These are phyloP conservation scores for Scaptomyza polygonia DNA, from an alignment of 2,888 invertebrate species.

Conservation along the genomic window DNA sequence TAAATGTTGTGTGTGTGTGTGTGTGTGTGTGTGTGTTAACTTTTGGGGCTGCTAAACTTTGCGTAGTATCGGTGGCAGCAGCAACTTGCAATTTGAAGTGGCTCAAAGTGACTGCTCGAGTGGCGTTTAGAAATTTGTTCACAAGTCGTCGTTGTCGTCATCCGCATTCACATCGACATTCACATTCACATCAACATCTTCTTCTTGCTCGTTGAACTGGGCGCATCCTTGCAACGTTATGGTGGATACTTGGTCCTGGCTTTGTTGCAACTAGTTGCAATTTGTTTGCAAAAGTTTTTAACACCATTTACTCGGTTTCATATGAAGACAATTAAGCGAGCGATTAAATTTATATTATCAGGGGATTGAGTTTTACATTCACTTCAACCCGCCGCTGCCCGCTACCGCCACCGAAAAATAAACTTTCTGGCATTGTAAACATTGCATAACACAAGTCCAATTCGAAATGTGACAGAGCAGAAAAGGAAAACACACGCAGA, in stretches of 20 bases:
- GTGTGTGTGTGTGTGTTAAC: conserved; percentile 35
- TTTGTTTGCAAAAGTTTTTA: conserved; percentile 77
- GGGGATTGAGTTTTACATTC: conserved; percentile 59
- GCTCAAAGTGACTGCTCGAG: conserved; percentile 63
- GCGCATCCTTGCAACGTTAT: conserved; percentile 30
- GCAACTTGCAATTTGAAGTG: conserved; percentile 67
- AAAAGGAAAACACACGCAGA: background rate
- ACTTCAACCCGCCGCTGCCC: background rate
- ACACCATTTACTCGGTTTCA: conserved; percentile 77
- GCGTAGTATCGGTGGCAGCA: conserved; percentile 70
- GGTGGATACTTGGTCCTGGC: background rate
- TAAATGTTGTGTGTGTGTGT: background rate
- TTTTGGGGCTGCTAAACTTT: conserved; percentile 55
- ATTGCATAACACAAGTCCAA: conserved; percentile 38
- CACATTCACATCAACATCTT: conserved; percentile 26
- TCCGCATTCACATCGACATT: conserved; percentile 3
- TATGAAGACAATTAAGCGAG: conserved; percentile 77
- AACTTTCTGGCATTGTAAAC: conserved; percentile 60
- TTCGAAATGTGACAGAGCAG: background rate
- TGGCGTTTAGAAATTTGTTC: conserved; percentile 70
- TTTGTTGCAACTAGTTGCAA: conserved; percentile 74
- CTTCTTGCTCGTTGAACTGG: conserved; percentile 1
- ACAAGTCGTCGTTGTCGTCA: conserved; percentile 53
- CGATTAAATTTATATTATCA: conserved; percentile 80
- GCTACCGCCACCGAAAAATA: conserved; percentile 4